Conservation (phyloP, 2,888 invertebrate genomes). For the Lepas anatifera region DNA sequence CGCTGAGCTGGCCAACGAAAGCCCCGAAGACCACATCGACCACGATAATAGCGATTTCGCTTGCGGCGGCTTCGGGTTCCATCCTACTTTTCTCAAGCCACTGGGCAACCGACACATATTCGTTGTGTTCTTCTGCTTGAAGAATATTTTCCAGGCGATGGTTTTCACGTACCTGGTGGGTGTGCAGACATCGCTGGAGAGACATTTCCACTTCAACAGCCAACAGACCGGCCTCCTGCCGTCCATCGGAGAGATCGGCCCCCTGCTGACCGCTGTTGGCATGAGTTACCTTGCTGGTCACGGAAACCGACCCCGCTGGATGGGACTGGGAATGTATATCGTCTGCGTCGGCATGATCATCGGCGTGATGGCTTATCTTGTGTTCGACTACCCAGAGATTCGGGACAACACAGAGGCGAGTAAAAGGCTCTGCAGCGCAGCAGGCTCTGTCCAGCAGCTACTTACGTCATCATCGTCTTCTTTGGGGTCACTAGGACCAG, state of each 20-base stretch:
- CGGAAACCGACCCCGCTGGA: conserved; percentile 22
- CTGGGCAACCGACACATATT: conserved; percentile 17
- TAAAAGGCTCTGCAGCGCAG: background rate
- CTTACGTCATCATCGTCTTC: too few species aligned
- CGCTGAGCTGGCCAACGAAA: background rate
- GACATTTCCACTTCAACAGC: conserved; percentile 24
- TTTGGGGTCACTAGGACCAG: too few species aligned
- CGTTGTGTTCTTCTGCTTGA: conserved; percentile 15
- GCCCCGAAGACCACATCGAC: background rate
- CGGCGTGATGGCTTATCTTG: conserved; percentile 13
- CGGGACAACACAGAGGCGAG: background rate
- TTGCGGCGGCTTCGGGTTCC: background rate
- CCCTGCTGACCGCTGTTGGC: conserved; percentile 18
- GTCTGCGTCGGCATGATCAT: conserved; percentile 12
- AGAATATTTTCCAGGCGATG: conserved; percentile 16
- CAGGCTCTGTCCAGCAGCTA: too few species aligned
- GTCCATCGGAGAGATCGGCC: conserved; percentile 21
- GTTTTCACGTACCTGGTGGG: conserved; percentile 20
- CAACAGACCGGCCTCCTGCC: conserved; percentile 18
- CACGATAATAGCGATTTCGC: background rate
- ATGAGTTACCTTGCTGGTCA: conserved; percentile 18
- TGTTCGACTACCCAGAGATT: conserved; percentile 16
- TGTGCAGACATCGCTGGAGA: conserved; percentile 20
- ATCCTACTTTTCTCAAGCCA: background rate
- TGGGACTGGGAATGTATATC: conserved; percentile 16